Evolutionary conservation across 2,888 invertebrate genomes (phyloP), one percentile per base, ranked within the genome.

Genomic region (Orthonychiurus folsomi): DNA sequence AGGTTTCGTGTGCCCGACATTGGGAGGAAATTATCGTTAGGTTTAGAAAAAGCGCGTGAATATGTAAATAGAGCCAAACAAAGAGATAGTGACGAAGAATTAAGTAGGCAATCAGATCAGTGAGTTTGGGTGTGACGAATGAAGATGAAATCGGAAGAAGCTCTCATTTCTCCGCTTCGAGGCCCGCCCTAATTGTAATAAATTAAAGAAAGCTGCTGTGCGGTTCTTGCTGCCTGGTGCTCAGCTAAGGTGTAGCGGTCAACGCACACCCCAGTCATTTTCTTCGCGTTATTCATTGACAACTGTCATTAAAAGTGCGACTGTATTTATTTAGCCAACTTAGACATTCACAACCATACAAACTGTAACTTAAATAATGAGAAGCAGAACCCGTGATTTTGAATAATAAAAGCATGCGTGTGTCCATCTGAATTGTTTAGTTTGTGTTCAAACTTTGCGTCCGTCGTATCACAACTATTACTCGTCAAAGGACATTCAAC

Each of bases 1-100:
- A 80, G 81, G 9, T 84, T 83, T 67, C 84, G 83, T 76, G 79
- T 86, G 48, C 78, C 80, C 2, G 76, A 78, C 47, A 75, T 66
- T 18, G 55, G 65, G n/a, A 58, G 57, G 23, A 63, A 68, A 56
- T 18, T 73, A 2, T 28, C 57, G 3, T 21, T 27, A 9, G 71
- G 66, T 24, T 21, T 72, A 15, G 63, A 65, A 54, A 64, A 60
- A 20, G 74, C 73, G 3, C 20, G 52, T 52, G 20, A 5, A 5
- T 23, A 9, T 52, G 52, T 21, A 52, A 52, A 21, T 23, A 21
- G 21, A 52, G 52, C 52, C 9, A 20, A 52, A 23, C 52, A 52
- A 52, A 52, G 52, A 52, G 52, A 52, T 21, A 52, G 24, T 52
- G 52, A 9, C 5, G 5, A 52, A 52, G 20, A 23, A 52, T 37